phyloP scores from a whole-genome alignment of 2,888 invertebrate species.

The Nudaria mundana region DNA sequence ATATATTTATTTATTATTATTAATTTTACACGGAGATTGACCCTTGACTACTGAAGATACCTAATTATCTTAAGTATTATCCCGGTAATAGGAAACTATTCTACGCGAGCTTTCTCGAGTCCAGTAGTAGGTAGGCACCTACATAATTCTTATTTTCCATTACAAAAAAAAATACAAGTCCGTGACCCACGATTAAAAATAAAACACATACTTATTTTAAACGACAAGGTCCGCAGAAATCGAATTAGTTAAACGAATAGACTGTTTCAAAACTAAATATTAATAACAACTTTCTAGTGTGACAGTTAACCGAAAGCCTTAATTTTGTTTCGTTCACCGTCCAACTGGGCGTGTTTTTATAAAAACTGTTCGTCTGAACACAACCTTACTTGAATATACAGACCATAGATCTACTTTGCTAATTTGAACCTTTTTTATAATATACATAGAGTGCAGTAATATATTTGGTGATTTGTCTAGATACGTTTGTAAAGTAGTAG shows the following conservation, averaged over 20 bases:
- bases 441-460: not conserved
- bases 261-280: constrained; percentile 40
- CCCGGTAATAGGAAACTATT: too few species aligned
- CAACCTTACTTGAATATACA: constrained; percentile 21
- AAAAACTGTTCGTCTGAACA: constrained; percentile 37
- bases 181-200: constrained; percentile 8
- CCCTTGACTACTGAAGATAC: too few species aligned
- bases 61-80: too few species aligned
- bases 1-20: too few species aligned
- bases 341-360: constrained; percentile 46
- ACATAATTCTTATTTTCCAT: too few species aligned
- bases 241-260: constrained; percentile 17
- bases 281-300: constrained; percentile 57
- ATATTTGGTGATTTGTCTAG: not conserved
- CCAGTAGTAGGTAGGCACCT: too few species aligned
- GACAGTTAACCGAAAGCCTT: constrained; percentile 60
- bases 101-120: too few species aligned
- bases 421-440: fast-evolving
- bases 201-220: constrained; percentile 10
- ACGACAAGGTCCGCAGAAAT: constrained; percentile 12
- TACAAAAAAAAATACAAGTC: not conserved
- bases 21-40: too few species aligned
- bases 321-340: constrained; percentile 49
- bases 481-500: constrained; percentile 34
- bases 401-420: not conserved